These are phyloP conservation scores for Hypselothyrea guttata DNA, from an alignment of 2,888 invertebrate species.

Conservation along the genomic window DNA sequence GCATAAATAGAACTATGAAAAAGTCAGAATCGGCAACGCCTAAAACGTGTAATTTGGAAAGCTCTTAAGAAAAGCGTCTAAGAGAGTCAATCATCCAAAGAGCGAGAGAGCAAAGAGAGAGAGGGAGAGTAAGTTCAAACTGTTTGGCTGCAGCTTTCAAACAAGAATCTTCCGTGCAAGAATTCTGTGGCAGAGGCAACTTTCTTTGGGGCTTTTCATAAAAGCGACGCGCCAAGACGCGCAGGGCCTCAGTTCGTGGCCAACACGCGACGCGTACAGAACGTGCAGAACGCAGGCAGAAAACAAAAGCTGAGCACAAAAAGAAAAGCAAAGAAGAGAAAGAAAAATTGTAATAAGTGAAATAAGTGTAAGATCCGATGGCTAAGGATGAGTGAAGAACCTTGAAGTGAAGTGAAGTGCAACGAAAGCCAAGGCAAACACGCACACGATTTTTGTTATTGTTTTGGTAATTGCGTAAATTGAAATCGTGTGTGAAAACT, in stretches of 20 bases:
- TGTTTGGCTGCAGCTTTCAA: slow-evolving; percentile 42
- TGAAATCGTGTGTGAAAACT: slow-evolving; percentile 15
- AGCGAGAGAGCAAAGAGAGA: slow-evolving; percentile 1
- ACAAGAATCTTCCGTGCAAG: slow-evolving; percentile 61
- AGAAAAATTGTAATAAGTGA: not conserved
- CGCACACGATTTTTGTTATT: slow-evolving; percentile 50
- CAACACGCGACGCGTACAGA: slow-evolving; percentile 75
- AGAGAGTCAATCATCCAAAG: slow-evolving; percentile 19
- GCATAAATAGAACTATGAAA: too few species aligned
- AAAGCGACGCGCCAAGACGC: slow-evolving; percentile 56
- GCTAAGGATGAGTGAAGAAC: slow-evolving; percentile 50
- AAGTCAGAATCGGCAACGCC: too few species aligned
- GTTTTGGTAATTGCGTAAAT: slow-evolving; percentile 34
- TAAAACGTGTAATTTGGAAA: not conserved
- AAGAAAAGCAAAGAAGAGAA: slow-evolving; percentile 8
- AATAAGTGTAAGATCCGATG: slow-evolving; percentile 48
- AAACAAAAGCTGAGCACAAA: slow-evolving; percentile 20
- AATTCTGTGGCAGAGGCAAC: slow-evolving; percentile 60
- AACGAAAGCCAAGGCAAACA: slow-evolving; percentile 26
- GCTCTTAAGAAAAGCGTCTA: slow-evolving; percentile 26
- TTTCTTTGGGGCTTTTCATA: slow-evolving; percentile 73
- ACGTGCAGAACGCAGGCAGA: slow-evolving; percentile 31
- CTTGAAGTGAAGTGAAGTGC: slow-evolving; percentile 66
- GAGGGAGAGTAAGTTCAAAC: slow-evolving; percentile 15
- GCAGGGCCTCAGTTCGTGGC: slow-evolving; percentile 52